Evolutionary conservation across 2,888 invertebrate species (phyloP), one percentile per base, ranked within the genome.

Genomic region (Catocala fraxini): DNA sequence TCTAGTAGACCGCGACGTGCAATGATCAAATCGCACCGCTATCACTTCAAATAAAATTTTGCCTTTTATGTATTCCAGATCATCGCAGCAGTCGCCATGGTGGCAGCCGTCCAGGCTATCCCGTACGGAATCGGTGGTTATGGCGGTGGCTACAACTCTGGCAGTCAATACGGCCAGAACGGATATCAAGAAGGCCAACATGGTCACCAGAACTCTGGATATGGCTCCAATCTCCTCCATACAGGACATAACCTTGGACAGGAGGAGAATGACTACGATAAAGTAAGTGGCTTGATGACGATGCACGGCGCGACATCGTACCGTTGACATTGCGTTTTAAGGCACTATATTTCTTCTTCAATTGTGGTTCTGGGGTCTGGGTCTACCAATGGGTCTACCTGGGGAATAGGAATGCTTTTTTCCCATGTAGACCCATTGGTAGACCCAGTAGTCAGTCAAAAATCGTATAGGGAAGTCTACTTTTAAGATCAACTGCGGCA

Each of bases 81-180:
- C 13, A 60, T 77, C 39, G 25, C 25, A 25, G 59, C 59, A 58
- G 61, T 53, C n/a, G 65, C 58, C 33, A 5, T 63, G 11, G 49
- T 75, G 45, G 70, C 62, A 0, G 57, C 45, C 11, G 68, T 59
- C 6, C 68, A 70, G 49, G 78, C 72, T 33, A 65, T 62, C 13
- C 73, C 73, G 6, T 68, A 15, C 0, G 48, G 64, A 0, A 65
- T 55, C 41, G 56, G 47, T 11, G 49, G 58, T 6, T 71, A 71
- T 35, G 77, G 69, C 6, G 46, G 63, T 0, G 6, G 33, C 5
- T 25, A 25, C 3, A 4, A 4, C 25, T 0, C 3, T 25, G 25
- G 25, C 25, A 25, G 25, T 4, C 25, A 25, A 25, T 25, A 25
- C 25, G 25, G 25, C 25, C 25, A 25, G 25, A 25, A 25, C 25